Percentiles rank a stretch among this genome's conserved stretches.
phyloP scores from a whole-genome alignment of 1,140 invertebrate genomes.

The Temnothorax nylanderi region DNA sequence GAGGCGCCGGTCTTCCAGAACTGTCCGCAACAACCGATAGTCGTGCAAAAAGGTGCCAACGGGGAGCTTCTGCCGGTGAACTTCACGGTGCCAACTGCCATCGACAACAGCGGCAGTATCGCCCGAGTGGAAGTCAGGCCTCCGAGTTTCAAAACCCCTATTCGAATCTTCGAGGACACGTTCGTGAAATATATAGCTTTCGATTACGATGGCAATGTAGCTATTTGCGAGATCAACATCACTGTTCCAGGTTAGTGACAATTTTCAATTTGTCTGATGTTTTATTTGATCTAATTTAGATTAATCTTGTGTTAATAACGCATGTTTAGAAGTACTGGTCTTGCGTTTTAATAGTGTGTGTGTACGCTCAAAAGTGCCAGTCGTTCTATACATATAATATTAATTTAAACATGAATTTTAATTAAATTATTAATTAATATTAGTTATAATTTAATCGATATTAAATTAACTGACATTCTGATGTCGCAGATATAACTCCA shows the following conservation, averaged over 20 bases:
- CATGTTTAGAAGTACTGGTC: background rate
- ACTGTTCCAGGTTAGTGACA: constrained; percentile 90
- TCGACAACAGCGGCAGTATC: constrained; percentile 97
- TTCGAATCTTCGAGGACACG: constrained; percentile 95
- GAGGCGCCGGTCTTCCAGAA: constrained; percentile 98
- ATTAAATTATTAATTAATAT: constrained; percentile 12
- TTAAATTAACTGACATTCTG: background rate
- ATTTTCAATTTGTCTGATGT: background rate
- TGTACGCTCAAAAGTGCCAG: background rate
- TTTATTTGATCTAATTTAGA: background rate
- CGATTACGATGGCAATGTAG: constrained; percentile 98
- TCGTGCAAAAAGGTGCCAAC: constrained; percentile 94
- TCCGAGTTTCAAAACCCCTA: constrained; percentile 95
- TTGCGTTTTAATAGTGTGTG: background rate
- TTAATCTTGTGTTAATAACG: background rate
- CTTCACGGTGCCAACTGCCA: constrained; percentile 96
- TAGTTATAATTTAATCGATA: constrained; percentile 8
- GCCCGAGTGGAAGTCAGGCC: constrained; percentile 96
- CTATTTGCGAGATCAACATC: constrained; percentile 98
- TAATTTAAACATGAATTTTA: background rate
- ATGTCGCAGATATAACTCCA: constrained; percentile 93
- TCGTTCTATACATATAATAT: background rate
- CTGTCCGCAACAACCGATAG: constrained; percentile 96
- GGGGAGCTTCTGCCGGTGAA: constrained; percentile 95
- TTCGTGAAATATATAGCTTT: constrained; percentile 98